Percentiles rank a stretch among this genome's conserved stretches.
These are phyloP conservation scores for Sander vitreus DNA, from an alignment of 2,113 vertebrate species.

Conservation along the genomic window DNA sequence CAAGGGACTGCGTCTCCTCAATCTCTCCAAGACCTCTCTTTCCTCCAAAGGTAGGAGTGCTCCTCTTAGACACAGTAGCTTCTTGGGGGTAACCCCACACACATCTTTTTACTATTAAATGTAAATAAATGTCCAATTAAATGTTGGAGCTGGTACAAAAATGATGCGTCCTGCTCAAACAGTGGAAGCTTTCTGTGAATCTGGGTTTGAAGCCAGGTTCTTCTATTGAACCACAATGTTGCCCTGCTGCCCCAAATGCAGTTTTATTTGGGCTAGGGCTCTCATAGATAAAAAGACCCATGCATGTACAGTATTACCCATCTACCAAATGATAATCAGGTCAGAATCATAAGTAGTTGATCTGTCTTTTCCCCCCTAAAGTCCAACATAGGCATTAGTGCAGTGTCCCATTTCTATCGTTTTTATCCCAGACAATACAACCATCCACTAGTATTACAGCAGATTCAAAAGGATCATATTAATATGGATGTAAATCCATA, in stretches of 20 bases:
- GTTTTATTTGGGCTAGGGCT: slow-evolving; percentile 1
- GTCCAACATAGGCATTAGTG: slow-evolving; percentile 50
- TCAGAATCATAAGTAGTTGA: slow-evolving; percentile 58
- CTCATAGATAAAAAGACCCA: slow-evolving; percentile 19
- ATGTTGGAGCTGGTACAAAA: not conserved
- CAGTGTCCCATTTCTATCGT: slow-evolving; percentile 61
- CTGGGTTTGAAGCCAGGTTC: not conserved
- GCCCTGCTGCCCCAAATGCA: not conserved
- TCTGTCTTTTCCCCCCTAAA: slow-evolving; percentile 42
- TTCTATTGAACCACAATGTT: not conserved
- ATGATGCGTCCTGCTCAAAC: not conserved
- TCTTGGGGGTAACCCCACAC: slow-evolving; percentile 50
- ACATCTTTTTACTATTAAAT: not conserved
- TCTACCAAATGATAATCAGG: slow-evolving; percentile 61
- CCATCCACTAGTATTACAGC: slow-evolving; percentile 11
- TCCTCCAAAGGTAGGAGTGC: slow-evolving; percentile 87
- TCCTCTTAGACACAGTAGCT: slow-evolving; percentile 42
- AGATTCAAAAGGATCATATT: slow-evolving; percentile 31
- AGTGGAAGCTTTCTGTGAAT: not conserved
- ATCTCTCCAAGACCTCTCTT: slow-evolving; percentile 91
- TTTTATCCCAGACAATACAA: slow-evolving; percentile 49
- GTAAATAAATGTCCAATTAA: not conserved
- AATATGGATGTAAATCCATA: slow-evolving; percentile 22
- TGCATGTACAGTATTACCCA: slow-evolving; percentile 33
- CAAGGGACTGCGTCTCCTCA: slow-evolving; percentile 90